phyloP scores from a whole-genome alignment of 2,888 invertebrate species.

The Apoda limacodes region DNA sequence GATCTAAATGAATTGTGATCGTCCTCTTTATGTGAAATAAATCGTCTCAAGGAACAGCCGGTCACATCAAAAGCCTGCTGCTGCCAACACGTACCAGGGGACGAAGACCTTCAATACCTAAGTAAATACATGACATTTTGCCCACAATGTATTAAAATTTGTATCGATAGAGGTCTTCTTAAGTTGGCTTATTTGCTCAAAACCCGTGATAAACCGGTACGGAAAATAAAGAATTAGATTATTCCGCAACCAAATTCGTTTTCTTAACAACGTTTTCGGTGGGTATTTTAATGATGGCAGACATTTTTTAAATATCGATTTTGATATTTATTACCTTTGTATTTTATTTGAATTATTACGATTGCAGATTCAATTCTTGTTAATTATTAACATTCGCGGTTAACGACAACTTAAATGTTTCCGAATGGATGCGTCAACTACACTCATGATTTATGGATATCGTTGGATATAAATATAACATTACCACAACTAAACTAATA shows the following conservation, averaged over 20 bases:
- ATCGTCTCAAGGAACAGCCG: conserved; percentile 44
- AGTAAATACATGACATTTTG: conserved; percentile 11
- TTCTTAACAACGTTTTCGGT: conserved; percentile 47
- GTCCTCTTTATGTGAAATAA: conserved; percentile 56
- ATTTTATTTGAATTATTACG: conserved; percentile 31
- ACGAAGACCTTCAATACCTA: conserved; percentile 26
- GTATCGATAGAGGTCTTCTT: too few relatives aligned
- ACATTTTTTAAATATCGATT: conserved; percentile 53
- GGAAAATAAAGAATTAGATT: conserved; percentile 48
- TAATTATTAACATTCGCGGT: conserved; percentile 33
- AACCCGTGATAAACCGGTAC: too few relatives aligned
- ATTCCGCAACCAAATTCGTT: conserved; percentile 31
- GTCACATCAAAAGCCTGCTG: conserved; percentile 43
- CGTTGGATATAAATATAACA: too few relatives aligned
- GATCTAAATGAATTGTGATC: conserved; percentile 58
- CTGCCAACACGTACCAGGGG: conserved; percentile 24
- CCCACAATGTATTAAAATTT: too few relatives aligned
- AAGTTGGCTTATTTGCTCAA: too few relatives aligned
- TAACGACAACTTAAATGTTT: too few relatives aligned
- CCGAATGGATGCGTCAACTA: too few relatives aligned
- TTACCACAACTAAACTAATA: too few relatives aligned
- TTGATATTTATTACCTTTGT: conserved; percentile 53
- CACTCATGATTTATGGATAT: too few relatives aligned
- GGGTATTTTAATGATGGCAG: conserved; percentile 41
- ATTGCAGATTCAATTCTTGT: conserved; percentile 30